Base-by-base conservation (phyloP, 2,113 vertebrate genomes). In the Crotalus horridus region DNA sequence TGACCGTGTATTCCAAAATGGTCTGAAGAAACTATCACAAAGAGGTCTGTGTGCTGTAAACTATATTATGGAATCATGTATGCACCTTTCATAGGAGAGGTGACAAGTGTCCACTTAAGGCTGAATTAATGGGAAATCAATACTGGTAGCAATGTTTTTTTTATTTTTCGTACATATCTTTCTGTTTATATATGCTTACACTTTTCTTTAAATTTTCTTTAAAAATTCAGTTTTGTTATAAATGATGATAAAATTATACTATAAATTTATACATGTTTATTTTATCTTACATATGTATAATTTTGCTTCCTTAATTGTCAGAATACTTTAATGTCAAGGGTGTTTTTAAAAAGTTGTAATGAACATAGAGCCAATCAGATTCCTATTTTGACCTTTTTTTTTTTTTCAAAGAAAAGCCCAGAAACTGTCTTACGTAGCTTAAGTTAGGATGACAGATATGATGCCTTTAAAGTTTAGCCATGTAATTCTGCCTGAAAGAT, bases 51-150 rank as follows among this genome's bases (percentile, higher is more conserved):
- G 43, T 12, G 9, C n/a, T 51, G 9, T 58, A 58, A 81, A 54
- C 90, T 85, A 55, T 13, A 91, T 88, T 48, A 58, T 90, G 0
- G 91, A 15, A 58, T 85, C 87, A 0, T 1, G 88, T 85, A 2
- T n/a, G 51, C 85, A 93, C 95, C 92, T 97, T 95, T 93, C 1
- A n/a, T 55, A 2, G 92, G 33, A 94, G 55, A 55, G 91, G 92
- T 1, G 23, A 59, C 43, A 91, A 91, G 69, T 24, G 46, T 91
- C 74, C 15, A 24, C 3, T 89, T 6, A 86, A 20, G 81, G 89
- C 74, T 74, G 15, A 85, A 54, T 81, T 90, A 85, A 21, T 46
- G n/a, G 69, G 29, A 69, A 6, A 12, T 51, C 91, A 94, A 86
- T 91, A 92, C 90, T 93, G 91, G 46, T 29, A 8, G 7, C 20